Evolutionary conservation across 2,888 invertebrate genomes (phyloP).

Genomic region (Scaptomyza polygonia): DNA sequence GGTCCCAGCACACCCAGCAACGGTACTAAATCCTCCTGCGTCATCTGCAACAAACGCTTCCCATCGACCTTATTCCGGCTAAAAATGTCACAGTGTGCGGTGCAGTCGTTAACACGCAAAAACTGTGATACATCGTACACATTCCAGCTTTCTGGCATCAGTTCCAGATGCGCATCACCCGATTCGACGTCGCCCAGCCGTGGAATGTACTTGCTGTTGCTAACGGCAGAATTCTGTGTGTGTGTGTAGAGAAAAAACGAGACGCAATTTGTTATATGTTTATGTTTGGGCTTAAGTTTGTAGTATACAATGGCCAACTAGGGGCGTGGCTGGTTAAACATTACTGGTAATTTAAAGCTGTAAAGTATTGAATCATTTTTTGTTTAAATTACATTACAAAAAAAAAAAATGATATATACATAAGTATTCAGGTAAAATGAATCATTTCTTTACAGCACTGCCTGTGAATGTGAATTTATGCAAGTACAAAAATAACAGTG

Average conservation of each 20-base stretch:
- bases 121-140: constrained; percentile 95
- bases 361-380: background rate
- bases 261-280: background rate
- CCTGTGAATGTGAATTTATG: constrained; percentile 38
- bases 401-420: too few species aligned
- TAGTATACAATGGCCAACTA: constrained; percentile 1
- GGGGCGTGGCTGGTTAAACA: constrained; percentile 20
- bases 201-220: constrained; percentile 86
- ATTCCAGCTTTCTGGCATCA: constrained; percentile 90
- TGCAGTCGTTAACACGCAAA: constrained; percentile 93
- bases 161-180: constrained; percentile 74
- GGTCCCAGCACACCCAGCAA: constrained; percentile 96
- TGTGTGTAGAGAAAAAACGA: background rate
- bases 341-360: constrained; percentile 1
- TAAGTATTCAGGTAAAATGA: too few species aligned
- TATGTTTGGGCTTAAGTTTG: background rate
- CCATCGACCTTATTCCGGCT: constrained; percentile 91
- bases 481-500: constrained; percentile 80
- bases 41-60: constrained; percentile 90
- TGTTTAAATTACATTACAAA: background rate
- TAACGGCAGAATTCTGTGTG: constrained; percentile 84
- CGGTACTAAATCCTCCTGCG: constrained; percentile 95
- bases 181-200: constrained; percentile 84
- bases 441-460: constrained; percentile 6
- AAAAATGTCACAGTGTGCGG: constrained; percentile 89